Evolutionary conservation across 2,113 vertebrate genomes (phyloP).

Genomic region (Ranitomeya variabilis): DNA sequence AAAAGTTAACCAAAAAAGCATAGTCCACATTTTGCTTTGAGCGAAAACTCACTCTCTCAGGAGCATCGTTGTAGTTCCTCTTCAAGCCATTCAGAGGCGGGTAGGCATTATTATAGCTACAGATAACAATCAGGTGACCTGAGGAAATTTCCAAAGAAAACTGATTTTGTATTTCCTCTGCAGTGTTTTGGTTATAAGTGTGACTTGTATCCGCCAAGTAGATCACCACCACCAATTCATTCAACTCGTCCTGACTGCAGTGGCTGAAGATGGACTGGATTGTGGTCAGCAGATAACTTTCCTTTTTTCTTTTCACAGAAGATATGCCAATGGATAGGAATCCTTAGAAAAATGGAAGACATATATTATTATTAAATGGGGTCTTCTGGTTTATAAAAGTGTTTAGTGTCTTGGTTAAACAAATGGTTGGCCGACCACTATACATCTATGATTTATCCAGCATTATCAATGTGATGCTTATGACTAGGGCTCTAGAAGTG

Average conservation of each 20-base stretch:
- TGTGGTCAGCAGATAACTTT: slow-evolving; percentile 55
- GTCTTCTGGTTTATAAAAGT: not conserved
- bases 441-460: too few relatives aligned
- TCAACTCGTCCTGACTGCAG: slow-evolving; percentile 43
- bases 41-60: not conserved
- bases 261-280: slow-evolving; percentile 58
- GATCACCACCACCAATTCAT: slow-evolving; percentile 53
- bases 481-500: too few relatives aligned
- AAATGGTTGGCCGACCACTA: too few relatives aligned
- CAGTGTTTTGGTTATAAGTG: slow-evolving; percentile 37
- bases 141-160: slow-evolving; percentile 24
- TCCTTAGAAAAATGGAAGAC: slow-evolving; percentile 35
- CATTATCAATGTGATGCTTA: too few relatives aligned
- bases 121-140: slow-evolving; percentile 26
- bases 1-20: slow-evolving; percentile 50
- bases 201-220: slow-evolving; percentile 54
- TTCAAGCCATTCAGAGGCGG: not conserved
- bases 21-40: slow-evolving; percentile 52
- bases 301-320: slow-evolving; percentile 49
- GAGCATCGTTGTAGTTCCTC: not conserved
- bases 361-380: not conserved
- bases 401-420: too few relatives aligned
- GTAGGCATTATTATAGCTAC: slow-evolving; percentile 21
- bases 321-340: slow-evolving; percentile 61
- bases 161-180: slow-evolving; percentile 13